phyloP scores from a whole-genome alignment of 2,888 invertebrate genomes.

The Plebejus melissa region DNA sequence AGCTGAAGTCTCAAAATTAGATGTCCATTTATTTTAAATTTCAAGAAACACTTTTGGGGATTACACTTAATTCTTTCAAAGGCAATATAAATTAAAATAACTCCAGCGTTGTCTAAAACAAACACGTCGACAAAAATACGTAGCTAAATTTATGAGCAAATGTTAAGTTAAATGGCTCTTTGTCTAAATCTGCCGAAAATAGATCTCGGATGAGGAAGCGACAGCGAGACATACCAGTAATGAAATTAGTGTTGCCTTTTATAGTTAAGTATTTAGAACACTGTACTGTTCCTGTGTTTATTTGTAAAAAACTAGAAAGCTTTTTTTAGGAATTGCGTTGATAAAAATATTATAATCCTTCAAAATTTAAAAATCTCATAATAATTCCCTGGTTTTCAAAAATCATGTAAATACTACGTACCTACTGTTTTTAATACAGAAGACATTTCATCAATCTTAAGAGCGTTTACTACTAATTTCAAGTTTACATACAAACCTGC shows the following conservation, averaged over 20 bases:
- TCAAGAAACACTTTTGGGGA: neutral
- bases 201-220: neutral
- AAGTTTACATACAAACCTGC: too few relatives aligned
- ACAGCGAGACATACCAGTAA: neutral
- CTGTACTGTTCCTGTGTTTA: neutral
- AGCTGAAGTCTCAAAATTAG: neutral
- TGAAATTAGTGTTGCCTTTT: neutral
- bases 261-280: neutral
- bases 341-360: too few relatives aligned
- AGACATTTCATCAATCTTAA: too few relatives aligned
- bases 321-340: too few relatives aligned
- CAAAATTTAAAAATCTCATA: too few relatives aligned
- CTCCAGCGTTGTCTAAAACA: neutral
- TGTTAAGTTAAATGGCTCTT: conserved; percentile 25
- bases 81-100: neutral
- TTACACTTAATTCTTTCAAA: neutral
- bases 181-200: conserved; percentile 19
- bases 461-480: too few relatives aligned
- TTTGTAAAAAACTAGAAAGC: neutral
- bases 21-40: neutral
- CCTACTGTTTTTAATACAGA: too few relatives aligned
- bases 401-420: too few relatives aligned
- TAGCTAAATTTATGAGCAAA: conserved; percentile 3
- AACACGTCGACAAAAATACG: conserved; percentile 12
- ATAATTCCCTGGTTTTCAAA: too few relatives aligned